phyloP scores from a whole-genome alignment of 2,888 invertebrate genomes.

The Druceiella hillmani region DNA sequence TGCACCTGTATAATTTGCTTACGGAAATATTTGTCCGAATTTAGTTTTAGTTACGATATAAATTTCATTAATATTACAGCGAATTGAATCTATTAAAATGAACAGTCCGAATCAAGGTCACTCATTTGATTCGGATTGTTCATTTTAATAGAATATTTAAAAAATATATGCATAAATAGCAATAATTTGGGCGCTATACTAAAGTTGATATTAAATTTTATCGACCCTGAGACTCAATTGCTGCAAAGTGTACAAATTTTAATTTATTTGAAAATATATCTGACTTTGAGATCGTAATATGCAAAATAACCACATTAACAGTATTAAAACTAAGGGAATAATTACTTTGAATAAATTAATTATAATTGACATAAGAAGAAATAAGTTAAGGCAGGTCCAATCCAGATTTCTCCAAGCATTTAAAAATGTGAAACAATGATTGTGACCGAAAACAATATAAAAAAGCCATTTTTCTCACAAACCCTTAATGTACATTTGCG shows the following conservation, averaged over 20 bases:
- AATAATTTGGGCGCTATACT: slow-evolving; percentile 73
- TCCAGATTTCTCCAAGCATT: slow-evolving; percentile 38
- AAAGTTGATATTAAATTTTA: slow-evolving; percentile 66
- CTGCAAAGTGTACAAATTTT: slow-evolving; percentile 66
- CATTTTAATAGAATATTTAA: slow-evolving; percentile 63
- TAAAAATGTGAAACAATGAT: slow-evolving; percentile 43
- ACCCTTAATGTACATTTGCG: slow-evolving; percentile 42
- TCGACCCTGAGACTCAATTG: slow-evolving; percentile 65
- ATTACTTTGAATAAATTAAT: slow-evolving; percentile 35
- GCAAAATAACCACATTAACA: slow-evolving; percentile 43
- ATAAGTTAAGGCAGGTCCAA: slow-evolving; percentile 37
- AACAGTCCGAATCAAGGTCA: no score
- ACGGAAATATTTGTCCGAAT: slow-evolving; percentile 61
- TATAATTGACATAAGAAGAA: slow-evolving; percentile 40
- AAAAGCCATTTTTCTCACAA: slow-evolving; percentile 37
- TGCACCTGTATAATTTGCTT: slow-evolving; percentile 67
- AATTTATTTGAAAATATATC: slow-evolving; percentile 42
- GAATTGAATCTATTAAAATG: slow-evolving; percentile 63
- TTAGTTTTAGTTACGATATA: slow-evolving; percentile 68
- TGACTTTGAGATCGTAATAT: slow-evolving; percentile 39
- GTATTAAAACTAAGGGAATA: slow-evolving; percentile 36
- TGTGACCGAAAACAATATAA: slow-evolving; percentile 41
- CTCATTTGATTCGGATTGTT: slow-evolving; percentile 61
- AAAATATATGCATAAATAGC: slow-evolving; percentile 68
- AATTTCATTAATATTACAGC: slow-evolving; percentile 68